Base-by-base conservation (phyloP, 2,113 vertebrate genomes). In the Xiphorhynchus elegans region DNA sequence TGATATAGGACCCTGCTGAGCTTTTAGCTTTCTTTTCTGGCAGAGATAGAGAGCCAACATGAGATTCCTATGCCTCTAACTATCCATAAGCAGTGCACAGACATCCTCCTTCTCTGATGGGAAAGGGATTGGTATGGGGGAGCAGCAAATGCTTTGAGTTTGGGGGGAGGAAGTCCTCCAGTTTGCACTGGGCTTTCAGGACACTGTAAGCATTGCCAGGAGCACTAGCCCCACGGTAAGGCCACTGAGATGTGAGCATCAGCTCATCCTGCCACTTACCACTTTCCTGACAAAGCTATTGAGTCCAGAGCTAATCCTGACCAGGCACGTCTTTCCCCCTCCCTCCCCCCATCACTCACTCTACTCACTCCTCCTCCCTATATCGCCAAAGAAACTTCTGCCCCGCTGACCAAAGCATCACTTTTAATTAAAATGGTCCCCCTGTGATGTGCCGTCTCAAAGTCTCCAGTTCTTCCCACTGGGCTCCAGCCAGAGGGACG, bases 401-500 rank as follows among this genome's bases (percentile, higher is more conserved):
- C 58, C 74, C 91, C 0, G 7, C 93, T 87, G 84, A 85, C 58
- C 55, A 84, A 53, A 82, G 37, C 58, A 53, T 53, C 23, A 2
- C 72, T 87, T 94, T 96, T 94, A 84, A 95, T 96, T 94, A 94
- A 89, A 92, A 84, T 39, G 21, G 44, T 62, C 82, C 42, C 55
- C 70, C 74, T 84, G 77, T 3, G 0, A 55, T 75, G 73, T 2
- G 12, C 79, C 1, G 11, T 70, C 89, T 78, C 44, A 73, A 73
- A 50, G 66, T 72, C 91, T 91, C 47, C 0, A 0, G 21, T 68
- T 91, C 29, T 82, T 87, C 81, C 81, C 0, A 6, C 87, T 84
- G 94, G 44, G 80, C 28, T 94, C 31, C 0, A 14, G 80, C 68
- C 84, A 94, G 84, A 89, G 67, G 31, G 68, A 53, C 1, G 3